These are phyloP conservation scores for Astropecten irregularis DNA, from an alignment of 53 echinoderm and acorn worm genomes.

Conservation along the genomic window DNA sequence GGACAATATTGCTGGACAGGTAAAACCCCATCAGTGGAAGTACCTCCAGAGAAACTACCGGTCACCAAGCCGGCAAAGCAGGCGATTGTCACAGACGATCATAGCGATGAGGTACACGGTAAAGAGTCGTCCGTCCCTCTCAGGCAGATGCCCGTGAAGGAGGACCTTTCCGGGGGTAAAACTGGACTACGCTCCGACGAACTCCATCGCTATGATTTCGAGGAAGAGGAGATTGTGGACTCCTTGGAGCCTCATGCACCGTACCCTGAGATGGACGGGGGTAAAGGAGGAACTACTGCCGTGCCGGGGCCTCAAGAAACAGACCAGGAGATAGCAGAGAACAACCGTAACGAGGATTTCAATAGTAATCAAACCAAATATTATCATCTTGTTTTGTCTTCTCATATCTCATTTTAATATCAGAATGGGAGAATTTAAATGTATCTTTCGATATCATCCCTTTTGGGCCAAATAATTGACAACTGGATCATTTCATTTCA, in stretches of 20 bases:
- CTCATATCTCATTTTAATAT: too few species aligned
- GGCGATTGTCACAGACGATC: background rate
- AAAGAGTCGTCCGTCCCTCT: background rate
- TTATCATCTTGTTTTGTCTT: too few species aligned
- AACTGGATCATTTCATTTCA: too few species aligned
- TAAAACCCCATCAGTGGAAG: background rate
- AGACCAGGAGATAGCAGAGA: background rate
- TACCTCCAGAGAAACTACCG: background rate
- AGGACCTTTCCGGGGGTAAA: conserved; percentile 9
- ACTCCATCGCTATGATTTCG: background rate
- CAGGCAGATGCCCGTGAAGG: background rate
- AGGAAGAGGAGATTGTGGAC: background rate
- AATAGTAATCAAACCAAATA: too few species aligned
- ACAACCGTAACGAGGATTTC: too few species aligned
- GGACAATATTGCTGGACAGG: background rate
- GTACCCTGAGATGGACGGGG: conserved; percentile 35
- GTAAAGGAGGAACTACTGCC: background rate
- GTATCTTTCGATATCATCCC: too few species aligned
- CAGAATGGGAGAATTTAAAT: too few species aligned
- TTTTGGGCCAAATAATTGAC: too few species aligned
- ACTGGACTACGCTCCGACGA: conserved; percentile 24
- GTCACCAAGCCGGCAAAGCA: background rate
- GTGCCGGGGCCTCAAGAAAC: background rate
- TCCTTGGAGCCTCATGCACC: conserved; percentile 14
- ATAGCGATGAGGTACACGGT: background rate